These are phyloP conservation scores for Miltochrista miniata DNA, from an alignment of 2,888 invertebrate species.

Conservation along the genomic window DNA sequence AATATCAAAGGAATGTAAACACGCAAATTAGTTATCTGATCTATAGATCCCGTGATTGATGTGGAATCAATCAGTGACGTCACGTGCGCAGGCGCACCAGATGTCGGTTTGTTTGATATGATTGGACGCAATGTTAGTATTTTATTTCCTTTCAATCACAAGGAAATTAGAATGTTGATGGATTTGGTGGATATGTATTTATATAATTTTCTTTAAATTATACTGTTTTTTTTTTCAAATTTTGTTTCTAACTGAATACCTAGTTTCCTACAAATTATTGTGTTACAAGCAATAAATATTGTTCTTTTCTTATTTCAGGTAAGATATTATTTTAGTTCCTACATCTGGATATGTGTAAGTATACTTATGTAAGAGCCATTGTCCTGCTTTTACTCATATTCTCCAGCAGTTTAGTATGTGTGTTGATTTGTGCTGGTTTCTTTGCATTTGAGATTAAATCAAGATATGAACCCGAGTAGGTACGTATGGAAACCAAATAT, in stretches of 20 bases:
- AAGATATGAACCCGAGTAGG: too few relatives aligned
- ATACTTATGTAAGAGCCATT: neutral
- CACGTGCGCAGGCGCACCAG: conserved; percentile 29
- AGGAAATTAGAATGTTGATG: conserved; percentile 7
- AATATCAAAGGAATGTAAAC: conserved; percentile 22
- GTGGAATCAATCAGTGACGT: conserved; percentile 28
- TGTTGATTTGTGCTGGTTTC: too few relatives aligned
- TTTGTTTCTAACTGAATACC: neutral
- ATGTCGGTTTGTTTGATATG: conserved; percentile 31
- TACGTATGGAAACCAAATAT: too few relatives aligned
- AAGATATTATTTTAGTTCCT: neutral
- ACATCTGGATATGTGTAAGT: neutral
- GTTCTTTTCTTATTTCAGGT: conserved; percentile 8
- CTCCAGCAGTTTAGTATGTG: too few relatives aligned
- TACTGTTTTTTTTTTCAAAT: neutral
- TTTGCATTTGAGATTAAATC: too few relatives aligned
- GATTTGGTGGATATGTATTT: conserved; percentile 1
- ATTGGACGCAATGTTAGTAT: conserved; percentile 22
- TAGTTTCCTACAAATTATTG: neutral
- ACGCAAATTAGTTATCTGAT: conserved; percentile 16
- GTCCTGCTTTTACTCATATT: neutral
- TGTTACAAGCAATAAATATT: neutral
- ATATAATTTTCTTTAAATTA: conserved; percentile 4
- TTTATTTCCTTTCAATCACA: conserved; percentile 26
- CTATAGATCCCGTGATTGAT: conserved; percentile 26